Evolutionary conservation across 2,888 invertebrate genomes (phyloP).

Genomic region (Diarsia mendica): DNA sequence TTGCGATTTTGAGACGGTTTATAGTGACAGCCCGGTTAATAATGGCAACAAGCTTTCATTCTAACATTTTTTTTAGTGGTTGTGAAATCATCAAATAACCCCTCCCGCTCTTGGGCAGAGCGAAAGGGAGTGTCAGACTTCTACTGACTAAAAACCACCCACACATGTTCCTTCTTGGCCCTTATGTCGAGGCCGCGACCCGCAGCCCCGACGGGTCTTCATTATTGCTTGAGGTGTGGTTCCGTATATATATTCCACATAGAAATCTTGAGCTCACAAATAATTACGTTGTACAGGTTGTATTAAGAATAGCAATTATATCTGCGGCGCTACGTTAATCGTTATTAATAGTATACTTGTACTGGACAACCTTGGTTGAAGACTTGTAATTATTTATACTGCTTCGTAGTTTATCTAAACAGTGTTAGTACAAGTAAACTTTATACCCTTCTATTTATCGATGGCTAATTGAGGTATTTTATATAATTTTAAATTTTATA

Average conservation of each 20-base stretch:
- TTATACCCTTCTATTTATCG: neutral
- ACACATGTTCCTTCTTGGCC: too few relatives aligned
- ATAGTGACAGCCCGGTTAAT: neutral
- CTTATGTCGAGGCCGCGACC: too few relatives aligned
- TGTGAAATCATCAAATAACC: too few relatives aligned
- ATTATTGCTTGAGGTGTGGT: neutral
- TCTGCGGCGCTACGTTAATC: constrained; percentile 11
- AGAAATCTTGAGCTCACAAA: constrained; percentile 17
- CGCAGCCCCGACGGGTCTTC: too few relatives aligned
- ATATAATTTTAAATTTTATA: neutral
- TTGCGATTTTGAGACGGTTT: neutral
- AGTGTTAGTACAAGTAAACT: neutral
- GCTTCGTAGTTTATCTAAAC: constrained; percentile 15
- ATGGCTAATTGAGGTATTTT: neutral
- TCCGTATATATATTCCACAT: constrained; percentile 13
- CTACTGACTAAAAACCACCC: too few relatives aligned
- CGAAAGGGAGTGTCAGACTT: too few relatives aligned
- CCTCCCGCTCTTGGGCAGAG: too few relatives aligned
- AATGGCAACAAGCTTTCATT: neutral
- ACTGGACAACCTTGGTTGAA: constrained; percentile 50
- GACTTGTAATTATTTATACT: constrained; percentile 43
- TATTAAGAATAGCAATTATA: constrained; percentile 51
- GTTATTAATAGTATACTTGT: constrained; percentile 43
- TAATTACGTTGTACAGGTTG: constrained; percentile 22
- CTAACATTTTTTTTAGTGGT: too few relatives aligned